Conservation (phyloP, 1,140 invertebrate genomes). For the Musca domestica region DNA sequence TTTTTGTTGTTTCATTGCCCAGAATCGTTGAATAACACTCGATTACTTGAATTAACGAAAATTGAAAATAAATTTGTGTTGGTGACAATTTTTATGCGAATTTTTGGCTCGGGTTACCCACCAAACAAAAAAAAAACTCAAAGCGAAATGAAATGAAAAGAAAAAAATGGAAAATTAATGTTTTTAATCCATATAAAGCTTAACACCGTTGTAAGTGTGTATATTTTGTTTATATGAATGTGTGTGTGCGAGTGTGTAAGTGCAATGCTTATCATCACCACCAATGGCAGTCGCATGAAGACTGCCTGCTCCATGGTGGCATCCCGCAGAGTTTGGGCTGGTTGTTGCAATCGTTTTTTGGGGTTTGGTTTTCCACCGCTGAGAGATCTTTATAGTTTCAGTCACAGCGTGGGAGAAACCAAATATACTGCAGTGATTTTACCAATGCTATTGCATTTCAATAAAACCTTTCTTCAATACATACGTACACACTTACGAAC, state of each 20-base stretch:
- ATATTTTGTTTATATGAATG: too few species aligned
- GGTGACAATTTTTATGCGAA: constrained; percentile 19
- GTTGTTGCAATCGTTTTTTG: constrained; percentile 14
- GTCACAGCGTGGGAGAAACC: constrained; percentile 10
- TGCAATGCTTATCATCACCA: too few species aligned
- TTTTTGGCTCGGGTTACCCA: constrained; percentile 13
- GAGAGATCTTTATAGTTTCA: too few species aligned
- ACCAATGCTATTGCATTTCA: constrained; percentile 9
- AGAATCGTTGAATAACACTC: neutral
- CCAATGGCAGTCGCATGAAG: too few species aligned
- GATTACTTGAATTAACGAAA: constrained; percentile 21
- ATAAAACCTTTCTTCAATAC: constrained; percentile 1
- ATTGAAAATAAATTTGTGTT: constrained; percentile 21
- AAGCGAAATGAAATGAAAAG: neutral
- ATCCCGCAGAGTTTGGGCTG: constrained; percentile 10
- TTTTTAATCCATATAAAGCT: constrained; percentile 16
- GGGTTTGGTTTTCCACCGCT: too few species aligned
- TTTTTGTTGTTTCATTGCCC: too few species aligned
- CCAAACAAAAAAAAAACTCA: neutral
- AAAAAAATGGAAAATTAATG: constrained; percentile 6
- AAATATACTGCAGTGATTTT: constrained; percentile 14
- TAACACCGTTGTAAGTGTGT: neutral
- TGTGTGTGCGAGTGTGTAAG: too few species aligned
- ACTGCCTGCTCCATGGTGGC: neutral
- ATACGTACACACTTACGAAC: too few species aligned